phyloP scores from a whole-genome alignment of 2,888 invertebrate species.

The Calephelis perditalis region DNA sequence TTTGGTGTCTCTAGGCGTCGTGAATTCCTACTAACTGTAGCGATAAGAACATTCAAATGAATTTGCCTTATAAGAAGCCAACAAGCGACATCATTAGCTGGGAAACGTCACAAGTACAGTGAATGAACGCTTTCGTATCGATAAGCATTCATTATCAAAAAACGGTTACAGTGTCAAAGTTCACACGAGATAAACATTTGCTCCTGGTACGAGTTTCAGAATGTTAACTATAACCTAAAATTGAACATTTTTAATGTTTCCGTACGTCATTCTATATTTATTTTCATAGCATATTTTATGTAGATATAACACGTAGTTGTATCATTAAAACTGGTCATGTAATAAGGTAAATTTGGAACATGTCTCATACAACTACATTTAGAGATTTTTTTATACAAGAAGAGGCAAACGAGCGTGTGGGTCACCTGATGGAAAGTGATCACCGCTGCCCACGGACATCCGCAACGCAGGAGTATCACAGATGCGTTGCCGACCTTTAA shows the following conservation, averaged over 20 bases:
- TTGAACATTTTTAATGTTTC: not conserved
- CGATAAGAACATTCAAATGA: too few relatives aligned
- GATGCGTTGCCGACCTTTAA: too few relatives aligned
- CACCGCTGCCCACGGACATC: too few relatives aligned
- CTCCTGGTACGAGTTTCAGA: slow-evolving; percentile 25
- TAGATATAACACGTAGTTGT: not conserved
- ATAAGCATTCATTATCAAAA: slow-evolving; percentile 64
- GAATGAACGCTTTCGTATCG: slow-evolving; percentile 59
- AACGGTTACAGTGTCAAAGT: slow-evolving; percentile 62
- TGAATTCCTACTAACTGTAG: too few relatives aligned
- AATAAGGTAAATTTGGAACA: too few relatives aligned
- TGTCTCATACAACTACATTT: too few relatives aligned
- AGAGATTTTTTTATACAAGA: too few relatives aligned
- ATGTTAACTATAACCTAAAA: not conserved
- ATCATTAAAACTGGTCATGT: too few relatives aligned
- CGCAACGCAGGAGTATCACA: too few relatives aligned
- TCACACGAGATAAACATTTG: slow-evolving; percentile 50
- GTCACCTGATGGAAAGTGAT: too few relatives aligned
- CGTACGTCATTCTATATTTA: not conserved
- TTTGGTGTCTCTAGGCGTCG: too few relatives aligned
- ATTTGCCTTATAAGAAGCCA: not conserved
- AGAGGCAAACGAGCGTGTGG: too few relatives aligned
- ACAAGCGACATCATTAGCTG: slow-evolving; percentile 4
- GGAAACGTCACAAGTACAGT: slow-evolving; percentile 40
- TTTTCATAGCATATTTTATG: slow-evolving; percentile 1